phyloP scores from a whole-genome alignment of 2,888 invertebrate species.

The Eupithecia dodoneata region DNA sequence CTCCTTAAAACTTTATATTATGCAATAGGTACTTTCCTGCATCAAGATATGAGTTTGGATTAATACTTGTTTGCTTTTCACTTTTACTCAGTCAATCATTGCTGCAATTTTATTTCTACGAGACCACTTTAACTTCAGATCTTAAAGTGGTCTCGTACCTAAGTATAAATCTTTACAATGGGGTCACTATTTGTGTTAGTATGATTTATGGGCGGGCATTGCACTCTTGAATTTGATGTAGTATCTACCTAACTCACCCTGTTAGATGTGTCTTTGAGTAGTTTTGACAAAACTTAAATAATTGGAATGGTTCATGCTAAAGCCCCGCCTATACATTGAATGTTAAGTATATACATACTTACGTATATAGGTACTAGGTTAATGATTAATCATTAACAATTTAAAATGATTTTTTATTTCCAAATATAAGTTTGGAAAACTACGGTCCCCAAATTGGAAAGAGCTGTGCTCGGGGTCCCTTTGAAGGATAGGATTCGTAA shows the following conservation, averaged over 20 bases:
- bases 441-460: too few species aligned
- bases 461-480: too few species aligned
- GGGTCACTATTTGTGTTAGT: neutral
- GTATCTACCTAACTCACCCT: neutral
- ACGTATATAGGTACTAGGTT: too few species aligned
- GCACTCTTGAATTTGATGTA: neutral
- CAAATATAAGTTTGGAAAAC: too few species aligned
- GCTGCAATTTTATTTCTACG: conserved; percentile 51
- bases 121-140: conserved; percentile 26
- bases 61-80: conserved; percentile 48
- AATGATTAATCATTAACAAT: too few species aligned
- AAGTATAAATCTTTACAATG: conserved; percentile 18
- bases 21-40: conserved; percentile 21
- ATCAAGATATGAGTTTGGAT: conserved; percentile 31
- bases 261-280: neutral
- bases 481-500: too few species aligned
- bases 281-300: neutral
- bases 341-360: too few species aligned
- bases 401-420: too few species aligned
- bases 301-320: neutral
- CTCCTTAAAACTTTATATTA: conserved; percentile 9
- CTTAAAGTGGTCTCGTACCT: conserved; percentile 47
- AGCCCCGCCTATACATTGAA: neutral
- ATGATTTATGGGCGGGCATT: neutral
- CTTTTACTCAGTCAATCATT: conserved; percentile 61